Base-by-base conservation (phyloP, 2,113 vertebrate species). In the Poecilia latipinna region DNA sequence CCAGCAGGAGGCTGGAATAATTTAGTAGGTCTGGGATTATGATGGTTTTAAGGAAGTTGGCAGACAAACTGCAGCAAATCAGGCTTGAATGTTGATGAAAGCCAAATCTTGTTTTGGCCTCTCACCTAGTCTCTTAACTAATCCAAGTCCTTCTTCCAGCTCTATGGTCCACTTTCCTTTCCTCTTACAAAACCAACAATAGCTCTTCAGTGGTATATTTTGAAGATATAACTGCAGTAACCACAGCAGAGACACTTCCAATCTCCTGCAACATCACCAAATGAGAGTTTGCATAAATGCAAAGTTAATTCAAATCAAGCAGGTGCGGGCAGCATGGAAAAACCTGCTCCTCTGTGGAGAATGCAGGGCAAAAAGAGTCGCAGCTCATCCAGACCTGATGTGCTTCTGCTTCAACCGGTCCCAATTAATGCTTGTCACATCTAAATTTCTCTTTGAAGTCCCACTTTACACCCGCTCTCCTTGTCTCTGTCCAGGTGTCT, bases 401-500 rank as follows among this genome's bases (percentile, higher is more conserved):
- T 85, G 88, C 68, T 75, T 84, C 72, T 66, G 66, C 83, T 79
- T 81, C 19, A 68, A n/a, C 79, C 75, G 69, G 84, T 85, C 83
- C 86, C 84, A 91, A 92, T 91, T 91, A 89, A 86, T 88, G 70
- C 79, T 80, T 76, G 75, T 92, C 87, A 86, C 85, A 84, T 86
- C 78, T 63, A 65, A 42, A 54, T 73, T 78, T 80, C 65, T 80
- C 86, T 93, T 91, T 93, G 90, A 93, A 90, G 84, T 86, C 15
- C 44, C 82, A 62, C 60, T 48, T 87, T n/a, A 80, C 61, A 65
- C 29, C 68, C 28, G 31, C 61, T 85, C 71, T 78, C 72, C 74
- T 75, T 67, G 29, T 88, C 69, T 89, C 88, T 76, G 78, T 88
- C 80, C 93, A 97, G 98, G 93, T 99, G 98, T 91, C 95, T 99